phyloP scores from a whole-genome alignment of 1,140 invertebrate genomes.

The Meloidogyne chitwoodi region DNA sequence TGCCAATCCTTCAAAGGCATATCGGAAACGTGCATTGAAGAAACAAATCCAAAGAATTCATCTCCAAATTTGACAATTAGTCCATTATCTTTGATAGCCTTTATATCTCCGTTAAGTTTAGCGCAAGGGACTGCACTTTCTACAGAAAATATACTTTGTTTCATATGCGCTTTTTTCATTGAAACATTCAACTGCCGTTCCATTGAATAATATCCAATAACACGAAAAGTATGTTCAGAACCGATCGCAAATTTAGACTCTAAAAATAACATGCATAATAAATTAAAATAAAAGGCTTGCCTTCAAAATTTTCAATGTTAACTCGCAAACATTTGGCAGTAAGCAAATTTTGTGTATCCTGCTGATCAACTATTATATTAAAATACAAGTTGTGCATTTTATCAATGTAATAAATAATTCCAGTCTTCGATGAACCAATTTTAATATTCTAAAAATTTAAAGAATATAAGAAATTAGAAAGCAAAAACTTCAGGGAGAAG shows the following conservation, averaged over 20 bases:
- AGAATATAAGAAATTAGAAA: background rate
- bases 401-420: slow-evolving; percentile 39
- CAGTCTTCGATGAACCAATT: slow-evolving; percentile 41
- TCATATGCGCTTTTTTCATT: slow-evolving; percentile 40
- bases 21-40: slow-evolving; percentile 35
- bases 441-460: slow-evolving; percentile 37
- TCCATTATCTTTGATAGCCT: slow-evolving; percentile 30
- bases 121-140: slow-evolving; percentile 39
- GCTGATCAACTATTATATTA: slow-evolving; percentile 26
- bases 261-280: slow-evolving; percentile 21
- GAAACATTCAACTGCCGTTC: slow-evolving; percentile 48
- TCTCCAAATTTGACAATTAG: slow-evolving; percentile 34
- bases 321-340: slow-evolving; percentile 41
- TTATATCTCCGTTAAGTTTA: slow-evolving; percentile 31
- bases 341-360: slow-evolving; percentile 36
- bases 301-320: slow-evolving; percentile 38
- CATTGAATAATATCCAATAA: slow-evolving; percentile 40
- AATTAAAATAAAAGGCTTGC: slow-evolving; percentile 14
- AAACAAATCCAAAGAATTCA: slow-evolving; percentile 41
- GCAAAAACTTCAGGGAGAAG: slow-evolving; percentile 38
- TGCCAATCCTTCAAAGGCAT: slow-evolving; percentile 28
- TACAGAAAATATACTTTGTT: slow-evolving; percentile 37
- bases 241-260: slow-evolving; percentile 43
- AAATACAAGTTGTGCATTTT: slow-evolving; percentile 47
- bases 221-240: slow-evolving; percentile 41